Evolutionary conservation across 2,797 vertebrate genomes (phyloP), one percentile per base, ranked within the genome.

Genomic region (Anguilla obscura): DNA sequence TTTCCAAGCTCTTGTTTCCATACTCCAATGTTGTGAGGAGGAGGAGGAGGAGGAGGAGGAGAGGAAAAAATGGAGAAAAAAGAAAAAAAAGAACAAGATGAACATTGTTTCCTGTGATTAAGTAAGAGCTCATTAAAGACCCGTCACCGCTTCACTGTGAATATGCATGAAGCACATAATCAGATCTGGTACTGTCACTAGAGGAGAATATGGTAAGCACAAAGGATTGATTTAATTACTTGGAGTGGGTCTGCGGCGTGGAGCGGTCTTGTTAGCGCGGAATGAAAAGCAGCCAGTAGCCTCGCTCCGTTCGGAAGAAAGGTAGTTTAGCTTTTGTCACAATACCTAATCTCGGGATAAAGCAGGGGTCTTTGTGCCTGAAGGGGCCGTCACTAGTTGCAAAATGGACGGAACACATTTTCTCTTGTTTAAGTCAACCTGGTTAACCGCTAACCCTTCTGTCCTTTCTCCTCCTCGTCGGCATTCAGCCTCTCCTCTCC

Each of bases 211-310:
- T 94, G 96, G 96, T 96, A 96, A 96, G 96, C 97, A 99, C 98
- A 99, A 98, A 98, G 96, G 97, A 97, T 97, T 98, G 98, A 98
- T 99, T 99, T 98, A 98, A 99, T 99, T 99, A 99, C 97, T 98
- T 97, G 97, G 97, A 98, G 98, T 98, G 97, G 97, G 96, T 90
- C 97, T 96, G 95, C 94, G 96, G 96, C 97, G 95, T 94, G 95
- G 96, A 96, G 96, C 96, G 94, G 97, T 95, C 97, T 98, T 97
- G 97, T 97, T 97, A 97, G 96, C 63, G 93, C 92, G 89, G 96
- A 97, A 96, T 95, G 97, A 97, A 98, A 98, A 97, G 95, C 94
- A 94, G 96, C 94, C 94, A 96, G 95, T 95, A 96, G 97, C 96
- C 97, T 95, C 95, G 96, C 95, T 93, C 91, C 86, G 94, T 93